Base-by-base conservation (phyloP, 53 echinoderm and acorn worm genomes). In the Arbacia lixula region DNA sequence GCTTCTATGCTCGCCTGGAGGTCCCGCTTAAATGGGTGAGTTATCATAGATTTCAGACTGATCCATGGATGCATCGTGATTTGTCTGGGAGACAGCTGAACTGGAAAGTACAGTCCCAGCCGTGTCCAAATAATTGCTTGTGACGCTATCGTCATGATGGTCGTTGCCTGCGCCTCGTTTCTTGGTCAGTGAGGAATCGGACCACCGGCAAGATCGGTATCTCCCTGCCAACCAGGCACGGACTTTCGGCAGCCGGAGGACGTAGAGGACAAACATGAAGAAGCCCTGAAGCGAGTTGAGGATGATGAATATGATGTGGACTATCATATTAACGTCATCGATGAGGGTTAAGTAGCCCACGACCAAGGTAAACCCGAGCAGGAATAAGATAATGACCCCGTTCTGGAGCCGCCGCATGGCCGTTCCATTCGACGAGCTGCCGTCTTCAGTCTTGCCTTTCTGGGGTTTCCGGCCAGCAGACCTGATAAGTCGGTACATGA, bases 231-330 rank as follows among this genome's bases (percentile, higher is more conserved):
- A 37, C 0, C 68, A 38, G 3, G 6, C 68, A 17, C 68, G 68
- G 11, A 16, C 25, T 1, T 21, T 6, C 6, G 36, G 68, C 21
- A 36, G 40, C 21, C 68, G 68, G 37, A 68, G 68, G 54, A 91
- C 91, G 57, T 89, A 95, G 32, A 95, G 60, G 12, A 95, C 60
- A 46, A 95, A 95, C 11, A 95, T 87, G 39, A 95, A 30, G 68
- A 92, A 79, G 1, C 95, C 95, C 53, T 95, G 95, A 36, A 92
- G 68, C 17, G 95, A 90, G 76, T 92, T 95, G 76, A 78, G 85
- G 25, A 95, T 42, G 71, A 92, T 87, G 85, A 95, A 92, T 53
- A 95, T 37, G 72, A 92, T 64, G 66, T 95, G 95, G 62, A 92
- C 85, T 26, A 52, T 46, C 46, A 92, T 86, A 20, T 54, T 67